Base-by-base conservation (phyloP, 2,888 invertebrate species). In the Rhodophaea formosa region DNA sequence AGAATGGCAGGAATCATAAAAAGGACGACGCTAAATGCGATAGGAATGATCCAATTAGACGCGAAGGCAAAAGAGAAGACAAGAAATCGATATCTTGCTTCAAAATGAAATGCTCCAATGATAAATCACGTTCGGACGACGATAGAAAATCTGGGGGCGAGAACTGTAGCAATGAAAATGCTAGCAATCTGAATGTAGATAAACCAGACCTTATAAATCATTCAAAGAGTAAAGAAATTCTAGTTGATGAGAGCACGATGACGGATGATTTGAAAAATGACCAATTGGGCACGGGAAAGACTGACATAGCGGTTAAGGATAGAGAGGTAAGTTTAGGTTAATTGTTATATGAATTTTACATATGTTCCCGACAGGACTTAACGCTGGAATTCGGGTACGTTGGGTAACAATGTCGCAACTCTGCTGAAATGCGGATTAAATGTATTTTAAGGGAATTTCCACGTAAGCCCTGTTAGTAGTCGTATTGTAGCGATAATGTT, bases 71-170 rank as follows among this genome's bases (percentile, higher is more conserved):
- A 42, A 49, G 15, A 66, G 83, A 83, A 70, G 86, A 86, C 74
- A 88, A 86, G 72, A 88, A 81, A 79, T 84, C 88, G 63, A 82
- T 86, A 78, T 88, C 87, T 67, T 91, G 91, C 79, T 91, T 91
- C 74, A 91, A 90, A 86, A 87, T 88, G 65, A 89, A 87, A 84
- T 83, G 79, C 76, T 79, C 84, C 7, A 84, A 84, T 66, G 82
- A 84, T 75, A 90, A 88, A 79, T 80, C 80, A 75, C 82, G 82
- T 66, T 76, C 79, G 58, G 82, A 79, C 60, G 86, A 88, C 61
- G 88, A 89, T 66, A 76, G 75, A 62, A 86, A 79, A 70, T 84
- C 75, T 57, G 82, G 81, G 8, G 82, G 79, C 70, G 89, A 91
- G 59, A 89, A 89, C 70, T 88, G 87, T 75, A 76, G 77, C 57